Conservation (phyloP, 2,797 vertebrate genomes). For the Potorous gilbertii region DNA sequence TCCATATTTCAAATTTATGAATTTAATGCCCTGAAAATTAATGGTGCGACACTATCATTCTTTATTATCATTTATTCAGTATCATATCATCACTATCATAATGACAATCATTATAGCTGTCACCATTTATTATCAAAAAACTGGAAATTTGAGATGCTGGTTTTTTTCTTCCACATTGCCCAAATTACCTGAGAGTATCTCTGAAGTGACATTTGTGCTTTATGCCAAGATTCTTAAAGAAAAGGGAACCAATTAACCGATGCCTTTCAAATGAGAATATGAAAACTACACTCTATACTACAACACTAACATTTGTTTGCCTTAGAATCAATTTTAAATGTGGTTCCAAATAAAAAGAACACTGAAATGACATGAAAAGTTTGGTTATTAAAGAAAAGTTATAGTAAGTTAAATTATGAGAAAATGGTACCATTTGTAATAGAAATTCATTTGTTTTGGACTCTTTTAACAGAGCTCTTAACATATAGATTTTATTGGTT, state of each 20-base stretch:
- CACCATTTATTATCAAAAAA: constrained; percentile 9
- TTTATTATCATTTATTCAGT: constrained; percentile 6
- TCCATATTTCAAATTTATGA: background rate
- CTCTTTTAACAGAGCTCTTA: background rate
- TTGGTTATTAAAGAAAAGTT: background rate
- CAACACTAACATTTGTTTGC: background rate
- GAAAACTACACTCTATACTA: background rate
- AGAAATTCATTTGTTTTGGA: background rate
- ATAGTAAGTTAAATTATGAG: background rate
- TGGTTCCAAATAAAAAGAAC: background rate
- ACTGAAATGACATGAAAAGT: background rate
- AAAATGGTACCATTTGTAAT: background rate
- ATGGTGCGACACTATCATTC: background rate
- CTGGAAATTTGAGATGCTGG: constrained; percentile 4
- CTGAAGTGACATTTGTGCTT: constrained; percentile 17
- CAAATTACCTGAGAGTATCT: constrained; percentile 16
- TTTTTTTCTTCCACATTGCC: constrained; percentile 26
- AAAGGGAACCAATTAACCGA: background rate
- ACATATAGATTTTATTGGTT: background rate
- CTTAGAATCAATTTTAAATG: background rate
- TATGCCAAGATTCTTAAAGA: background rate
- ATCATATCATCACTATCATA: too few relatives aligned
- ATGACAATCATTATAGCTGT: background rate
- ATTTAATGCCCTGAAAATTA: background rate
- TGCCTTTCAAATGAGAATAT: background rate